Evolutionary conservation across 2,113 vertebrate genomes (phyloP).

Genomic region (Entelurus aequoreus): DNA sequence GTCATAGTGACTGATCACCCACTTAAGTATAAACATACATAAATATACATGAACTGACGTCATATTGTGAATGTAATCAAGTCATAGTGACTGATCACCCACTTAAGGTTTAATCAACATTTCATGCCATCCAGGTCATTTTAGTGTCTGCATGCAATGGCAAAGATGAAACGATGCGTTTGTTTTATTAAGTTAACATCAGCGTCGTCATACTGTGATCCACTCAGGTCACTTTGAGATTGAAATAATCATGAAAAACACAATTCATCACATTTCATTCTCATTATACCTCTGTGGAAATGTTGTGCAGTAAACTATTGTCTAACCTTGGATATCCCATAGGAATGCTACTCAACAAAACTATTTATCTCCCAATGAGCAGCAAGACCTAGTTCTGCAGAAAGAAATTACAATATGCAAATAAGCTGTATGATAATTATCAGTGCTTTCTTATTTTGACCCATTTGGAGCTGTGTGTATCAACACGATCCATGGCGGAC

Average conservation of each 20-base stretch:
- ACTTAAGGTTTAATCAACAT: constrained; percentile 5
- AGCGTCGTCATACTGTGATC: background rate
- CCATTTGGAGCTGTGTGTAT: constrained; percentile 21
- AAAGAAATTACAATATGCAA: constrained; percentile 20
- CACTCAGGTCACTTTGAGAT: too few species aligned
- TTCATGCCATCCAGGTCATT: background rate
- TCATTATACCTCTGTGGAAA: background rate
- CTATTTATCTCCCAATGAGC: background rate
- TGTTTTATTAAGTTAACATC: constrained; percentile 1
- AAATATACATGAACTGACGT: background rate
- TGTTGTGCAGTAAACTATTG: background rate
- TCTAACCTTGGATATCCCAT: background rate
- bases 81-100: constrained; percentile 5
- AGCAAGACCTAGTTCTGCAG: constrained; percentile 16
- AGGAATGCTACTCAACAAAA: background rate
- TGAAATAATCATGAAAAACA: background rate
- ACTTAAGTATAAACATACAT: background rate
- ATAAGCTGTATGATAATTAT: constrained; percentile 22
- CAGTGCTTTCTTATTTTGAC: constrained; percentile 9
- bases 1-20: constrained; percentile 4
- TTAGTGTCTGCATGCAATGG: background rate
- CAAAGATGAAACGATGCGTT: background rate
- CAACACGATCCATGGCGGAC: too few species aligned
- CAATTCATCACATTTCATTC: background rate
- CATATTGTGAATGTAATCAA: background rate